Base-by-base conservation (phyloP, 2,797 vertebrate species). In the Muscicapa striata region DNA sequence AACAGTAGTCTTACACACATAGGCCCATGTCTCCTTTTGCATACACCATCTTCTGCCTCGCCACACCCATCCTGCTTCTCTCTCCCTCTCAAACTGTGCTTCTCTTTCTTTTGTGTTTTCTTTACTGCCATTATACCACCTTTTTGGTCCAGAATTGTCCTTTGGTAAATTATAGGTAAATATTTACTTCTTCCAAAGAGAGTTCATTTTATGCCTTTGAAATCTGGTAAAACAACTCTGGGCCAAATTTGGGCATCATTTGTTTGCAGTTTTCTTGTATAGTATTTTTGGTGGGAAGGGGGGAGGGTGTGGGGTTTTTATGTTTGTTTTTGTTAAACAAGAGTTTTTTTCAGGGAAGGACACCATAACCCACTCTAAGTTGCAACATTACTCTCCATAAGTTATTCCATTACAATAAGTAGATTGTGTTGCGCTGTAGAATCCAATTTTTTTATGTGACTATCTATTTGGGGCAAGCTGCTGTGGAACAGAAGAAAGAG, bases 311-410 rank as follows among this genome's bases (percentile, higher is more conserved):
- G 90, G 67, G n/a, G 0, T 2, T 22, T 88, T 94, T 96, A 40
- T 72, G 64, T 91, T 92, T 63, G 36, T 57, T 90, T 94, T 75
- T 84, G 90, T 87, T 61, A 94, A 95, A 95, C 95, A 83, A 96
- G 58, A 84, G 22, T 89, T 97, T 97, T 97, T 97, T 98, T 97
- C 97, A 98, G 97, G 97, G 94, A 97, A 98, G 97, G 97, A 97
- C 95, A 97, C 97, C 98, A 98, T 98, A 98, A 97, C 84, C 96
- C 97, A 97, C 97, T 97, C 97, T 98, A 97, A 98, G 97, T 98
- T 98, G 97, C 97, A 98, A 98, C 98, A 98, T 98, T 98, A 94
- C 94, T 97, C 96, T 97, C 73, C 98, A 98, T 98, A 95, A 98
- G 30, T 98, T 98, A 95, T 95, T 97, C 96, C 98, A 98, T 98